phyloP scores from a whole-genome alignment of 1,140 invertebrate species.

The Scaptomyza hsui region DNA sequence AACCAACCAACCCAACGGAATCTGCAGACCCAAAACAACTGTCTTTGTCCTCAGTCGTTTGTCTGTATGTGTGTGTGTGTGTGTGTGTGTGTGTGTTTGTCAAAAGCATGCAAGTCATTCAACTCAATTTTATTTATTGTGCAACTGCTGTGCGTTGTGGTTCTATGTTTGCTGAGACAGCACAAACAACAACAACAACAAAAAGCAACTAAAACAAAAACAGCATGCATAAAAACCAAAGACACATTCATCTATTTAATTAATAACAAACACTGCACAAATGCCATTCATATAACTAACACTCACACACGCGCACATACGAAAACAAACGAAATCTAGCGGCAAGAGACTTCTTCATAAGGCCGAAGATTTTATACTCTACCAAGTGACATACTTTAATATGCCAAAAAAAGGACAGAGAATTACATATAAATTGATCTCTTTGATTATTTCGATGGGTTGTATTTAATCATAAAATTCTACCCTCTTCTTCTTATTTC shows the following conservation, averaged over 20 bases:
- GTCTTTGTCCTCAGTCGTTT: slow-evolving; percentile 26
- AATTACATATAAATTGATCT: no score
- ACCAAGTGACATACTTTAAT: not conserved
- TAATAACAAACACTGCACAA: slow-evolving; percentile 62
- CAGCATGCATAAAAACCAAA: slow-evolving; percentile 31
- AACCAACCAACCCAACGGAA: slow-evolving; percentile 24
- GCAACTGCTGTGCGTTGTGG: slow-evolving; percentile 38
- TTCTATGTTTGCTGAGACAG: slow-evolving; percentile 41
- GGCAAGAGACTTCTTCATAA: not conserved
- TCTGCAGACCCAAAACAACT: slow-evolving; percentile 13
- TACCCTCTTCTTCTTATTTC: no score
- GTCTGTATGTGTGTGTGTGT: slow-evolving; percentile 4
- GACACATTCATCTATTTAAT: slow-evolving; percentile 65
- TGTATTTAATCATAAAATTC: no score
- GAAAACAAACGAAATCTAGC: not conserved
- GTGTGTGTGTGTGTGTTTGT: slow-evolving; percentile 31
- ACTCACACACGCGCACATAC: slow-evolving; percentile 14
- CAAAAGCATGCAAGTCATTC: slow-evolving; percentile 65
- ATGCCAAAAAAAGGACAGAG: no score
- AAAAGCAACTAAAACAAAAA: slow-evolving; percentile 9
- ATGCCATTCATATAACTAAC: slow-evolving; percentile 14
- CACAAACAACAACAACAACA: slow-evolving; percentile 18
- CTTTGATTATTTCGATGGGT: no score
- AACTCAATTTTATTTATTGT: slow-evolving; percentile 69
- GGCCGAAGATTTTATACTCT: not conserved